Conservation (phyloP, 2,888 invertebrate genomes). For the Polydrusus cervinus region DNA sequence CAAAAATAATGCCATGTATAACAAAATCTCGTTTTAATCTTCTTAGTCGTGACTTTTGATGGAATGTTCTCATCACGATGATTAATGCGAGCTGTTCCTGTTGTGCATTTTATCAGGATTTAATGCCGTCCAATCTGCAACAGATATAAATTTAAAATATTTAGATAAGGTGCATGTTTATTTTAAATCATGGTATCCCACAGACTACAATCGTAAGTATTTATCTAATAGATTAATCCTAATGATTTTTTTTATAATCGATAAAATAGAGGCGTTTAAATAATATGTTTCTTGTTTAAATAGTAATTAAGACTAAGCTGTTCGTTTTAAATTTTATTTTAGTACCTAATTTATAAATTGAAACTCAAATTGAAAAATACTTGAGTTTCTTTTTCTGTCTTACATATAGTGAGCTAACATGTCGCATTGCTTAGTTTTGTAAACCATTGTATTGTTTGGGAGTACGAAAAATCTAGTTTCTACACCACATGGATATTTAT, state of each 20-base stretch:
- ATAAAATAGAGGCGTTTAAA: background rate
- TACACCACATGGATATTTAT: too few relatives aligned
- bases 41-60: constrained; percentile 51
- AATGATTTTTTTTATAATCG: constrained; percentile 23
- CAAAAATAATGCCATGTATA: constrained; percentile 45
- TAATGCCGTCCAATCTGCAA: constrained; percentile 45
- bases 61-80: constrained; percentile 54
- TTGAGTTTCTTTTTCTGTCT: too few relatives aligned
- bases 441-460: too few relatives aligned
- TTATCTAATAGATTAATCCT: constrained; percentile 20
- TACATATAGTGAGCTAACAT: too few relatives aligned
- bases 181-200: constrained; percentile 45
- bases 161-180: constrained; percentile 51
- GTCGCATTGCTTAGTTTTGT: too few relatives aligned
- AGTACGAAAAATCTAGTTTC: too few relatives aligned
- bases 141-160: constrained; percentile 53
- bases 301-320: too few relatives aligned
- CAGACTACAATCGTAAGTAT: constrained; percentile 24
- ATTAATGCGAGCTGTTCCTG: constrained; percentile 50
- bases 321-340: too few relatives aligned
- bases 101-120: constrained; percentile 53
- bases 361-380: too few relatives aligned
- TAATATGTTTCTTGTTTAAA: too few relatives aligned
- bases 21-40: constrained; percentile 48
- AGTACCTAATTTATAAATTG: too few relatives aligned